Evolutionary conservation across 2,888 invertebrate species (phyloP).

Genomic region (Dicranocentrus wangi): DNA sequence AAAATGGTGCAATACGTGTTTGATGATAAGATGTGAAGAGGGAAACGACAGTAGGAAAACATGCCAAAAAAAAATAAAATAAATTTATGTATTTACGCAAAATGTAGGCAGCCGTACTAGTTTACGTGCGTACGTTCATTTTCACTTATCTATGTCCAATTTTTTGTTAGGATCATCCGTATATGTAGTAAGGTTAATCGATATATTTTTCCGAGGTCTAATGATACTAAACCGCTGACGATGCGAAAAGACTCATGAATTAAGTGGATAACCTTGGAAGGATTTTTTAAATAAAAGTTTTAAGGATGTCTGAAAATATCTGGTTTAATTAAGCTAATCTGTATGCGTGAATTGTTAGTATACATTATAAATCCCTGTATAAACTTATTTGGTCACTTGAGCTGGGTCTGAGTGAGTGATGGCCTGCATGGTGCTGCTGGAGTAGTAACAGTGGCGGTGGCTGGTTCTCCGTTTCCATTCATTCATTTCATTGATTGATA

Average conservation of each 20-base stretch:
- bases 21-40: no score
- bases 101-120: not conserved
- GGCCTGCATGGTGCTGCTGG: not conserved
- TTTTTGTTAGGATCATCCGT: not conserved
- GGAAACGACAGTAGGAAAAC: no score
- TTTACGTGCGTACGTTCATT: not conserved
- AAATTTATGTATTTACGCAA: no score
- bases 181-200: not conserved
- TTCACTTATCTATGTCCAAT: not conserved
- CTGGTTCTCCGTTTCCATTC: conserved; percentile 39
- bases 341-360: conserved; percentile 1
- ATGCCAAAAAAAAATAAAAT: no score
- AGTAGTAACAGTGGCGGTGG: conserved; percentile 15
- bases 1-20: no score
- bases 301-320: conserved; percentile 48
- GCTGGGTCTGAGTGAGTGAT: not conserved
- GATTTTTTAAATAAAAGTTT: not conserved
- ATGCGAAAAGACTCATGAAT: not conserved
- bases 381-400: not conserved
- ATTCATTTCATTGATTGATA: conserved; percentile 47
- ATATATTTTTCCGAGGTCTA: not conserved
- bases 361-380: not conserved
- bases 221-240: not conserved
- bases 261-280: conserved; percentile 41
- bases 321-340: conserved; percentile 43